Evolutionary conservation across 2,888 invertebrate species (phyloP).

Genomic region (Geophilus truncorum): DNA sequence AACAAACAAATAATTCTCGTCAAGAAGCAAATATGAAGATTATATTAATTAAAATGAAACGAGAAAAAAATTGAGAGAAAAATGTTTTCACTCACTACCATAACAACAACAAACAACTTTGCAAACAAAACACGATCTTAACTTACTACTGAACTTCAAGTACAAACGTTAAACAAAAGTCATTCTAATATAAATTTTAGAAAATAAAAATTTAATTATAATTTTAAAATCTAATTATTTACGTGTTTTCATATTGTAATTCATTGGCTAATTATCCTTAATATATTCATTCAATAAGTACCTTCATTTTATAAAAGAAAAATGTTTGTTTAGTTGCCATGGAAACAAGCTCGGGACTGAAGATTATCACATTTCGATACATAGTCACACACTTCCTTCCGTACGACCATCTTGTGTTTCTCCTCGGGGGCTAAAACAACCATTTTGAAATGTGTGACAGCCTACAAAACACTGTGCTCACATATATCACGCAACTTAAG

Average conservation of each 20-base stretch:
- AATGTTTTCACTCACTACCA: not conserved
- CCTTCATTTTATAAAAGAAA: not conserved
- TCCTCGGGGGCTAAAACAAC: not conserved
- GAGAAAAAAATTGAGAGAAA: not conserved
- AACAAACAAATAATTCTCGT: not conserved
- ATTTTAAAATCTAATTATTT: not conserved
- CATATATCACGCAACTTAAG: conserved; percentile 4
- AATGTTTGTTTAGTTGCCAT: not conserved
- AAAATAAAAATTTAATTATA: not conserved
- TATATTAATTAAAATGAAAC: not conserved
- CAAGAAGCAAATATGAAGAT: not conserved
- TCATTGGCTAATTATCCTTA: too few relatives aligned
- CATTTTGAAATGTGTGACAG: conserved; percentile 16
- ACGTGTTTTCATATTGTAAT: too few relatives aligned
- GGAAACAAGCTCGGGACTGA: not conserved
- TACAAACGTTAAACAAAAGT: too few relatives aligned
- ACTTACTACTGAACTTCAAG: not conserved
- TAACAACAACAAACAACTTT: not conserved
- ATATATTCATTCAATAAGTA: too few relatives aligned
- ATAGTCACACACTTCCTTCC: not conserved
- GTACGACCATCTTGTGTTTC: not conserved
- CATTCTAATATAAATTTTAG: not conserved
- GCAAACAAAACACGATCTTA: not conserved
- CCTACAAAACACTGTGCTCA: conserved; percentile 12
- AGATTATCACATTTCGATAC: not conserved